Conservation (phyloP, 2,113 vertebrate genomes). For the Gavia stellata region DNA sequence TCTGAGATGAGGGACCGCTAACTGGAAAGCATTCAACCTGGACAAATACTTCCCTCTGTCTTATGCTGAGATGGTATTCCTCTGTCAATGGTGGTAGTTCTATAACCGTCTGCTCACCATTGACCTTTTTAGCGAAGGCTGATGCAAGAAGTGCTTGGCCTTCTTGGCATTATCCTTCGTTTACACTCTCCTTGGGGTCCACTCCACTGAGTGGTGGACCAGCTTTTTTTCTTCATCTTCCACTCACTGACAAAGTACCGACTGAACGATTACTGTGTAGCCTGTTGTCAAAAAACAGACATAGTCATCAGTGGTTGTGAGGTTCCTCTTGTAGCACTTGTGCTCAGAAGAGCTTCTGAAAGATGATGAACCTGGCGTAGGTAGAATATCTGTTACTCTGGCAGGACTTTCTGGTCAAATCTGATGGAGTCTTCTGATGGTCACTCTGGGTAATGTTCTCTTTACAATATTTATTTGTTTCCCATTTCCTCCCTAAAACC, state of each 20-base stretch:
- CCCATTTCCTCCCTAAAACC: not conserved
- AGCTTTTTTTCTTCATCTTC: not conserved
- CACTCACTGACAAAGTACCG: not conserved
- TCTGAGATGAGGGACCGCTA: not conserved
- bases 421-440: not conserved
- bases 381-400: not conserved
- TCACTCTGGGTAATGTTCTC: not conserved
- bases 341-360: not conserved
- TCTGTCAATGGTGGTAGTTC: not conserved
- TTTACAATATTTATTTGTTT: not conserved
- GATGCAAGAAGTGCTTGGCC: not conserved
- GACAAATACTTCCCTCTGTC: not conserved
- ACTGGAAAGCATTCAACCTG: not conserved
- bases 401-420: not conserved
- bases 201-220: not conserved
- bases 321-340: not conserved
- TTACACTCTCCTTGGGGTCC: not conserved
- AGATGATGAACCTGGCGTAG: not conserved
- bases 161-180: not conserved
- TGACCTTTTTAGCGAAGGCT: not conserved
- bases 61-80: not conserved
- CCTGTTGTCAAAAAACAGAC: not conserved
- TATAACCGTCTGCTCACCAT: not conserved
- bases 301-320: fast-evolving
- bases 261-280: not conserved